These are phyloP conservation scores for Telenomus remus DNA, from an alignment of 1,140 invertebrate genomes.

Conservation along the genomic window DNA sequence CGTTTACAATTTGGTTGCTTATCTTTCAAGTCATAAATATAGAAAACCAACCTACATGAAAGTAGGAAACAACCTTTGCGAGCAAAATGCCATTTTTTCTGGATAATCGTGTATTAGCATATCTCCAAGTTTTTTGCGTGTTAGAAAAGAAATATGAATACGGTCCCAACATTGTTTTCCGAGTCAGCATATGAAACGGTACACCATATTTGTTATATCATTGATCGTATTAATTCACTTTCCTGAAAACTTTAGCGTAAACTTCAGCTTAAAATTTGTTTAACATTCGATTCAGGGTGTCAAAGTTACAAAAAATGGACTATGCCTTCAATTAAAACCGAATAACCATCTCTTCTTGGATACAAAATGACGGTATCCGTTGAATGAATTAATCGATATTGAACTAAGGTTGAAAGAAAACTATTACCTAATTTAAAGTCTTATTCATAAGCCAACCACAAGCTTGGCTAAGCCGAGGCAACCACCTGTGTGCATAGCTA, in stretches of 20 bases:
- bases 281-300: no score
- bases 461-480: conserved; percentile 61
- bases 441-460: conserved; percentile 46
- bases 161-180: conserved; percentile 30
- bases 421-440: conserved; percentile 45
- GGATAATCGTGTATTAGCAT: conserved; percentile 40
- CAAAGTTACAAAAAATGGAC: no score
- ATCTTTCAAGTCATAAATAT: no score
- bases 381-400: neutral
- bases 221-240: no score
- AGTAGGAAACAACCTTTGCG: no score
- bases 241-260: neutral
- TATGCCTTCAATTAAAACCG: no score
- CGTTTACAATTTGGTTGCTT: no score
- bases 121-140: conserved; percentile 39
- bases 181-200: neutral
- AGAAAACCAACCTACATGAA: neutral
- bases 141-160: conserved; percentile 37
- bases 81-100: conserved; percentile 23
- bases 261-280: neutral
- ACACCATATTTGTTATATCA: no score
- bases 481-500: conserved; percentile 74
- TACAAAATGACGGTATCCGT: neutral
- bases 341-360: no score
- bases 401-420: conserved; percentile 19